A percentile compares a stretch with the other conserved stretches of the same genome.
Evolutionary conservation across 2,797 vertebrate species (phyloP).

Genomic region (Echiichthys vipera): DNA sequence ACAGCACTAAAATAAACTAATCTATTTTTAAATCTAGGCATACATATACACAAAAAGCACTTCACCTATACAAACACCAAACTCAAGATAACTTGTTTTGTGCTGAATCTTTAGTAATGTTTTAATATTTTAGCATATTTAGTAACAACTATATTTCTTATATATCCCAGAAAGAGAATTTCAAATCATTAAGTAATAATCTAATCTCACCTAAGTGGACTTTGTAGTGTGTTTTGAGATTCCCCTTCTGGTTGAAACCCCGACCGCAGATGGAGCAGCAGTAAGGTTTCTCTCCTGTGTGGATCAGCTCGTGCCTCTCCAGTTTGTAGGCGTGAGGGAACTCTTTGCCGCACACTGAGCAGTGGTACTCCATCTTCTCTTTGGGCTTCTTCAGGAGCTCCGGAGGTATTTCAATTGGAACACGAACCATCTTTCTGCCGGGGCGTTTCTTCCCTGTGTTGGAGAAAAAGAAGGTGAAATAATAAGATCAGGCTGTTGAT

Average conservation of each 20-base stretch:
- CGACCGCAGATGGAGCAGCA: slow-evolving; percentile 75
- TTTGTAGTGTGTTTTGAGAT: slow-evolving; percentile 81
- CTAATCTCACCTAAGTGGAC: slow-evolving; percentile 72
- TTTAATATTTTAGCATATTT: too few species aligned
- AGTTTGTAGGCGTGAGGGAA: slow-evolving; percentile 79
- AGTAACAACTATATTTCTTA: too few species aligned
- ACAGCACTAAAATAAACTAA: neutral
- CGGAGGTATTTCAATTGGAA: slow-evolving; percentile 66
- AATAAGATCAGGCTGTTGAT: neutral
- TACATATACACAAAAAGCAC: neutral
- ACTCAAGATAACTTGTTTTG: neutral
- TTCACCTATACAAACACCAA: neutral
- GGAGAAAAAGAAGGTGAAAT: neutral
- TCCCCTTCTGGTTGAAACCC: slow-evolving; percentile 80
- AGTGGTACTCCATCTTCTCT: slow-evolving; percentile 76
- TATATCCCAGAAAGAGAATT: neutral
- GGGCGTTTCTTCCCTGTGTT: slow-evolving; percentile 58
- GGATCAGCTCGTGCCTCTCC: slow-evolving; percentile 74
- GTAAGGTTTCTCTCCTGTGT: slow-evolving; percentile 80
- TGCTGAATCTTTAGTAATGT: neutral
- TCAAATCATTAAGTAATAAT: neutral
- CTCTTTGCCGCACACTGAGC: slow-evolving; percentile 75
- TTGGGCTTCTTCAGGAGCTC: slow-evolving; percentile 77
- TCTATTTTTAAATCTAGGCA: neutral
- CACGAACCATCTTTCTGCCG: slow-evolving; percentile 59